Percentiles rank a stretch among this genome's conserved stretches.
Conservation (phyloP, 1,140 invertebrate genomes). For the Cyrtorhinus lividipennis region DNA sequence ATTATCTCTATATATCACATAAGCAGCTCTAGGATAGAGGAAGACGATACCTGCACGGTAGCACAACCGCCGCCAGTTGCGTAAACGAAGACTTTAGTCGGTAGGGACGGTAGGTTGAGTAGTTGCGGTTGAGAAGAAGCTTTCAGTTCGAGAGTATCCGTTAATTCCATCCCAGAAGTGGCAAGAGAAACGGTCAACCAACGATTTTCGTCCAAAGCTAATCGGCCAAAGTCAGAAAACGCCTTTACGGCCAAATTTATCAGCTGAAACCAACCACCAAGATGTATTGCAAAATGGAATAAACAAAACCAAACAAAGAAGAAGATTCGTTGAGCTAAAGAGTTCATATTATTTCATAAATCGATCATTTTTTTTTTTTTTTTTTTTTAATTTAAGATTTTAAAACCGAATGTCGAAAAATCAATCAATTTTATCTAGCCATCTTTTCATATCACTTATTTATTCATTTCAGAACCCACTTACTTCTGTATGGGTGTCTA, state of each 20-base stretch:
- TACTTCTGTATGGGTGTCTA: constrained; percentile 40
- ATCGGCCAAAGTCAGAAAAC: constrained; percentile 37
- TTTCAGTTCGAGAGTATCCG: constrained; percentile 42
- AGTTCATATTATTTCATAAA: too few species aligned
- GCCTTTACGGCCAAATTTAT: constrained; percentile 41
- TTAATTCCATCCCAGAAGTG: constrained; percentile 48
- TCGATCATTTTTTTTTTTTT: too few species aligned
- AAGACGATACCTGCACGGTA: constrained; percentile 47
- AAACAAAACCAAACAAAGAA: too few species aligned
- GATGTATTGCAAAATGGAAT: background rate
- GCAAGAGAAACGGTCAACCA: constrained; percentile 44
- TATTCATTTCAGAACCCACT: too few species aligned
- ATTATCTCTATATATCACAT: too few species aligned
- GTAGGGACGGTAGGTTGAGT: constrained; percentile 41
- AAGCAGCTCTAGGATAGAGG: too few species aligned
- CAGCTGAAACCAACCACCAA: constrained; percentile 27
- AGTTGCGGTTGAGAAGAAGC: constrained; percentile 35
- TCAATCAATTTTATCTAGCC: too few species aligned
- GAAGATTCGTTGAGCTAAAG: too few species aligned
- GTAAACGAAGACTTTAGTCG: constrained; percentile 49
- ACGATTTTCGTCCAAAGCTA: constrained; percentile 41
- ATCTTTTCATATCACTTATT: too few species aligned
- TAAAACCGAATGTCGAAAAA: too few species aligned
- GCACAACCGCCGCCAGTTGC: constrained; percentile 48
- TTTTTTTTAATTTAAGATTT: too few species aligned